Evolutionary conservation across 2,888 invertebrate genomes (phyloP), one percentile per base, ranked within the genome.

Genomic region (Ceriagrion tenellum): DNA sequence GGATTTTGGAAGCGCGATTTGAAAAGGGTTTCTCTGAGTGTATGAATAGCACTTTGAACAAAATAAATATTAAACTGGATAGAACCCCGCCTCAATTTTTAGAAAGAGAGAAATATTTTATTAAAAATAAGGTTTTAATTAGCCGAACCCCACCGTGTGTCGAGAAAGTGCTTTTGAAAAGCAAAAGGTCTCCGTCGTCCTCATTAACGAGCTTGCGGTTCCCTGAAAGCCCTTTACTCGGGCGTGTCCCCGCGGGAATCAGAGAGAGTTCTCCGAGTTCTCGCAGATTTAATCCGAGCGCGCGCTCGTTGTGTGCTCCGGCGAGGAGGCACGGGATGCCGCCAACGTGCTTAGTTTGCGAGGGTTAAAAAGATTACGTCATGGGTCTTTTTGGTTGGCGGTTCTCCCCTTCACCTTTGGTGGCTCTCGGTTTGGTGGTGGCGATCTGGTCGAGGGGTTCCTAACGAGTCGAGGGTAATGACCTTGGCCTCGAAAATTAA

Each of bases 151-250:
- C 35, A 26, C 30, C 26, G 35, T 4, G 81, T 12, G 47, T 47
- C 47, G 81, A 35, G 81, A 8, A 35, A 18, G 81, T 35, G 35
- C 26, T 2, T 30, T 74, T 35, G 35, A 81, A 81, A 81, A 35
- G 30, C 81, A 18, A 10, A 81, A 35, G 81, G 81, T 59, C 59
- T 59, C 59, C 59, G 35, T 12, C 69, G 26, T 35, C 81, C 81
- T 81, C 81, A 81, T 81, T 81, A 81, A 81, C 81, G 81, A 35
- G 30, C 81, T 3, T 35, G 81, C 81, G 81, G 81, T 81, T 81
- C 26, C 81, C 81, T 18, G 23, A 26, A 69, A 69, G n/a, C 26
- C 69, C 26, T 69, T 69, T 26, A 26, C n/a, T 69, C n/a, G 69
- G 69, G 20, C 20, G 23, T n/a, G 47, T 47, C 47, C 47, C 69